Conservation (phyloP, 2,797 vertebrate species). For the Caiman crocodilus region DNA sequence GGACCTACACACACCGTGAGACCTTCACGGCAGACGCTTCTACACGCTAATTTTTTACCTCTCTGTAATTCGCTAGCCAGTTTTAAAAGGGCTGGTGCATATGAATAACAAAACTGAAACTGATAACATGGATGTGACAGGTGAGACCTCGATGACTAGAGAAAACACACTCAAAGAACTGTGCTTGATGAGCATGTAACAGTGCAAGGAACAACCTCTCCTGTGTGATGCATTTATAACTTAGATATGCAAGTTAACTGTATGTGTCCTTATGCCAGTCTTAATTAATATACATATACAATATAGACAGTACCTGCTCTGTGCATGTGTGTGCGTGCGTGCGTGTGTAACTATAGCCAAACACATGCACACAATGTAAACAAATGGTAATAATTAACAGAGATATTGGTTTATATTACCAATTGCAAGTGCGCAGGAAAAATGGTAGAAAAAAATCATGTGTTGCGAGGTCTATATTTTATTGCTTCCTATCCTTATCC, state of each 20-base stretch:
- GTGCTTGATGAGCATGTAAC: not conserved
- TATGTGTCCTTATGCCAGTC: not conserved
- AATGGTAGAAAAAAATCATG: not conserved
- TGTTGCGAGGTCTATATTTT: conserved; percentile 9
- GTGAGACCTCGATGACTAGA: not conserved
- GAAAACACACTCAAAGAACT: not conserved
- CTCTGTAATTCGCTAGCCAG: not conserved
- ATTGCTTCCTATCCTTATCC: conserved; percentile 51
- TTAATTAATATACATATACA: conserved; percentile 41
- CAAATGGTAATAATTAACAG: conserved; percentile 80
- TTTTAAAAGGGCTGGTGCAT: not conserved
- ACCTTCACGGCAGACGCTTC: conserved; percentile 1
- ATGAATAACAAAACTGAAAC: not conserved
- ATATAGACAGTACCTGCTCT: conserved; percentile 42
- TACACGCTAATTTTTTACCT: not conserved
- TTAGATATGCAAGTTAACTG: not conserved
- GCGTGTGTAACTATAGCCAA: conserved; percentile 61
- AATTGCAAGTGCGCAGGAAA: conserved; percentile 69
- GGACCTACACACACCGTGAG: not conserved
- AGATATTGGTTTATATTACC: conserved; percentile 71
- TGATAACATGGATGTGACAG: not conserved
- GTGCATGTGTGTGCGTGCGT: not conserved
- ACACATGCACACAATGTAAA: conserved; percentile 72
- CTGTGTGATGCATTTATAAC: not conserved
- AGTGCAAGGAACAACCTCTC: not conserved